Evolutionary conservation across 2,113 vertebrate genomes (phyloP).

Genomic region (Cichladusa arquata): DNA sequence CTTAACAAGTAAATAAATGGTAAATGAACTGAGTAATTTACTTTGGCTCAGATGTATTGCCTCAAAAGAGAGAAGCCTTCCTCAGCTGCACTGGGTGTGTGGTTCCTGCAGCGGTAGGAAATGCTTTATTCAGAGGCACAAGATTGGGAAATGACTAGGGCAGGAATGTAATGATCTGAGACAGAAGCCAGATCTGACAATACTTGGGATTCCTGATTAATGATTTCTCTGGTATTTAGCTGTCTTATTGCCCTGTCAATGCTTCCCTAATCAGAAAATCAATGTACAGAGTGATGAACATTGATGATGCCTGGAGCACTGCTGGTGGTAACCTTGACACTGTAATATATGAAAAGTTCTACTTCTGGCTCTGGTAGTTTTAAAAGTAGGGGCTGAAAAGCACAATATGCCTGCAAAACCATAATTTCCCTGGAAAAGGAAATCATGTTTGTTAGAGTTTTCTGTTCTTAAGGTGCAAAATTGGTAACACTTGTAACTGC

Average conservation of each 20-base stretch:
- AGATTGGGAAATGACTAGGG: not conserved
- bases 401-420: not conserved
- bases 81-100: not conserved
- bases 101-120: not conserved
- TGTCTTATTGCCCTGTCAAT: not conserved
- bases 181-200: not conserved
- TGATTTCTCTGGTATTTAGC: not conserved
- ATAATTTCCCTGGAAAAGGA: not conserved
- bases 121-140: not conserved
- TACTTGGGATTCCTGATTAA: not conserved
- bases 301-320: not conserved
- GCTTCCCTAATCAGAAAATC: conserved; percentile 30
- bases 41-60: not conserved
- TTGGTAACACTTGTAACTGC: not conserved
- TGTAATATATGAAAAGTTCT: not conserved
- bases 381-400: not conserved
- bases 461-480: not conserved
- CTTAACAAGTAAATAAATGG: conserved; percentile 28
- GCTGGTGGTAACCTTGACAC: not conserved
- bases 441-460: not conserved
- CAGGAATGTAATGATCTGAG: not conserved
- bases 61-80: not conserved
- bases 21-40: conserved; percentile 40
- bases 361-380: not conserved
- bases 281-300: not conserved